Evolutionary conservation across 2,797 vertebrate species (phyloP).

Genomic region (Malurus splendens): DNA sequence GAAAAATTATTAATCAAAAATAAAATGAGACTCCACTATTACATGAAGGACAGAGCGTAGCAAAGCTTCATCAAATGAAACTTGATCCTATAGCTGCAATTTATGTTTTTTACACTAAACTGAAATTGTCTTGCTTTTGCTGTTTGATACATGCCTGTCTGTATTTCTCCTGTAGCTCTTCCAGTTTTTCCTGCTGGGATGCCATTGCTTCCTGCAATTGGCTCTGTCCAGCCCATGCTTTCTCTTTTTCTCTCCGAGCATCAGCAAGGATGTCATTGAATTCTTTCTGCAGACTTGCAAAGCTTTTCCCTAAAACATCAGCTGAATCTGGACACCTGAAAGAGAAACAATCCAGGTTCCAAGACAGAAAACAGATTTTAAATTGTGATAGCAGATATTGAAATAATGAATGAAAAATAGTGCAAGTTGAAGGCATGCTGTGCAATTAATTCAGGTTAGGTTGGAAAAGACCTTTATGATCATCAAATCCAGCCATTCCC

Average conservation of each 20-base stretch:
- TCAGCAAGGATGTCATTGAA: conserved; percentile 65
- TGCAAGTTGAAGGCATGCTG: not conserved
- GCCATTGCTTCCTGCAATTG: conserved; percentile 69
- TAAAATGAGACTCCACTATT: not conserved
- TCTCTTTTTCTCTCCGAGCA: conserved; percentile 68
- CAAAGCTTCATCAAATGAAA: not conserved
- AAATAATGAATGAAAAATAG: not conserved
- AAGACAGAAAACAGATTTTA: not conserved
- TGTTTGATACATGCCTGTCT: conserved; percentile 66
- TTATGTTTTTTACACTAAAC: not conserved
- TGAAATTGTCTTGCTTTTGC: conserved; percentile 16
- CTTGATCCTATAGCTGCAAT: not conserved
- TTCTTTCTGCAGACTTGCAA: conserved; percentile 75
- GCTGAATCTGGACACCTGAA: conserved; percentile 58
- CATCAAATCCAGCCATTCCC: not conserved
- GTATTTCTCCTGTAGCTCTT: conserved; percentile 67
- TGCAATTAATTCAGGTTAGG: not conserved
- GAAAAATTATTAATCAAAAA: not conserved
- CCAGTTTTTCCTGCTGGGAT: conserved; percentile 71
- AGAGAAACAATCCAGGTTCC: not conserved
- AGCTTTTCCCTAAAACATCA: conserved; percentile 69
- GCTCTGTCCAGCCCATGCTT: conserved; percentile 65
- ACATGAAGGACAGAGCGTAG: not conserved
- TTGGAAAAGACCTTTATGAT: not conserved
- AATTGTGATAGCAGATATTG: not conserved